These are phyloP conservation scores for Pyralis farinalis DNA, from an alignment of 2,888 invertebrate species.

Conservation along the genomic window DNA sequence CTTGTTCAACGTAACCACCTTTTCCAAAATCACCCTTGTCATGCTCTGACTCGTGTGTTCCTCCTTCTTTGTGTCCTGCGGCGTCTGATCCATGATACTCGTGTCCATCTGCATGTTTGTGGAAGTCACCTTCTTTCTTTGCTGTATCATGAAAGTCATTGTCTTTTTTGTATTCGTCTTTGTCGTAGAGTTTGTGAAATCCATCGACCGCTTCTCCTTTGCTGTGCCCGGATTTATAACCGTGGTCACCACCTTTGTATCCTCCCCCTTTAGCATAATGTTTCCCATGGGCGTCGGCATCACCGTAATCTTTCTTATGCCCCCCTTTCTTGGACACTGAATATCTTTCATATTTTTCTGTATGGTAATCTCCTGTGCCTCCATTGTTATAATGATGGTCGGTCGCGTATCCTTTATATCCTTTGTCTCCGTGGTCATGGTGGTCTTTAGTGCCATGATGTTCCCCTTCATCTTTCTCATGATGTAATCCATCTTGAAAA, in stretches of 20 bases:
- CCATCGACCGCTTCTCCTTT: slow-evolving; percentile 84
- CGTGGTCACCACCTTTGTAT: slow-evolving; percentile 76
- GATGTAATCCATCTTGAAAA: slow-evolving; percentile 44
- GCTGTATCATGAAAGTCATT: slow-evolving; percentile 85
- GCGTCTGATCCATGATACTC: slow-evolving; percentile 72
- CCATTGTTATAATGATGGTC: slow-evolving; percentile 76
- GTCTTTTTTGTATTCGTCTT: slow-evolving; percentile 87
- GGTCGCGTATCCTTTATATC: slow-evolving; percentile 71
- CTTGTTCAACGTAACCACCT: slow-evolving; percentile 75
- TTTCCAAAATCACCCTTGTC: slow-evolving; percentile 68
- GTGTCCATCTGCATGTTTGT: slow-evolving; percentile 78
- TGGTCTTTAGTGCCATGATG: slow-evolving; percentile 61
- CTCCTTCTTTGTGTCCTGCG: slow-evolving; percentile 77
- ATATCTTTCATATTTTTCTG: slow-evolving; percentile 74
- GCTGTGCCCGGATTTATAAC: slow-evolving; percentile 72
- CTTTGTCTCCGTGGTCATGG: slow-evolving; percentile 73
- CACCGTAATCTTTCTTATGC: slow-evolving; percentile 74
- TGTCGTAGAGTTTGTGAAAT: slow-evolving; percentile 85
- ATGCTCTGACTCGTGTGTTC: slow-evolving; percentile 73
- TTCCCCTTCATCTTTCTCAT: slow-evolving; percentile 57
- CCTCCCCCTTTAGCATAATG: slow-evolving; percentile 73
- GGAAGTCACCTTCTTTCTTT: slow-evolving; percentile 80
- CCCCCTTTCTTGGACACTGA: slow-evolving; percentile 73
- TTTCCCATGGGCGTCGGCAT: slow-evolving; percentile 70
- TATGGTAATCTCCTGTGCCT: slow-evolving; percentile 75